A percentile compares a stretch with the other conserved stretches of the same genome.
phyloP scores from a whole-genome alignment of 2,113 vertebrate genomes.

The Stigmatopora argus region DNA sequence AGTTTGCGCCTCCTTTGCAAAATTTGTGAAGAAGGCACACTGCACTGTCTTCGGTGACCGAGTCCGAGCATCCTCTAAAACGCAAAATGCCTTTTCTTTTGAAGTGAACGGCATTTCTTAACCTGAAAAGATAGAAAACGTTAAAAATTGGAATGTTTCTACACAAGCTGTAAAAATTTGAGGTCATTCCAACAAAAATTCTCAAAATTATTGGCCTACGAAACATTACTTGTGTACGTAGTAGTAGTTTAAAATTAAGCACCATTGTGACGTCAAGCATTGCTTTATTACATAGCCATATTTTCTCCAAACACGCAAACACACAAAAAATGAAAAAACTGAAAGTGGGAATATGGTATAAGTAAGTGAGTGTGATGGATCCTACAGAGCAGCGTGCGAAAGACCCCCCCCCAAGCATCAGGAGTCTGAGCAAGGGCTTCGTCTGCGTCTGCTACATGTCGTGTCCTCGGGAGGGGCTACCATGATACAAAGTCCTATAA shows the following conservation, averaged over 20 bases:
- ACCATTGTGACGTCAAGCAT: slow-evolving; percentile 1
- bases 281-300: slow-evolving; percentile 18
- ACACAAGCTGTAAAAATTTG: too few relatives aligned
- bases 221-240: too few relatives aligned
- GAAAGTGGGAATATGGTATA: slow-evolving; percentile 26
- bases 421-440: slow-evolving; percentile 37
- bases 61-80: not conserved
- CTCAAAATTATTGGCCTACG: too few relatives aligned
- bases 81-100: too few relatives aligned
- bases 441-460: slow-evolving; percentile 66
- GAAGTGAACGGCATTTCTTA: too few relatives aligned
- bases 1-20: too few relatives aligned
- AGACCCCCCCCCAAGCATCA: slow-evolving; percentile 30
- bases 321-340: slow-evolving; percentile 27
- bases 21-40: too few relatives aligned
- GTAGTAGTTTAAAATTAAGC: not conserved
- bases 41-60: too few relatives aligned
- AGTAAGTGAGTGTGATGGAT: slow-evolving; percentile 49
- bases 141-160: too few relatives aligned
- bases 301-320: slow-evolving; percentile 37
- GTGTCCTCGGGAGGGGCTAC: slow-evolving; percentile 60
- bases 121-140: too few relatives aligned
- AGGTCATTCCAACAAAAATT: too few relatives aligned
- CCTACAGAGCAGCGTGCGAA: slow-evolving; percentile 53
- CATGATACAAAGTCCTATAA: slow-evolving; percentile 98